phyloP scores from a whole-genome alignment of 2,113 vertebrate genomes.

The Aegithalos caudatus region DNA sequence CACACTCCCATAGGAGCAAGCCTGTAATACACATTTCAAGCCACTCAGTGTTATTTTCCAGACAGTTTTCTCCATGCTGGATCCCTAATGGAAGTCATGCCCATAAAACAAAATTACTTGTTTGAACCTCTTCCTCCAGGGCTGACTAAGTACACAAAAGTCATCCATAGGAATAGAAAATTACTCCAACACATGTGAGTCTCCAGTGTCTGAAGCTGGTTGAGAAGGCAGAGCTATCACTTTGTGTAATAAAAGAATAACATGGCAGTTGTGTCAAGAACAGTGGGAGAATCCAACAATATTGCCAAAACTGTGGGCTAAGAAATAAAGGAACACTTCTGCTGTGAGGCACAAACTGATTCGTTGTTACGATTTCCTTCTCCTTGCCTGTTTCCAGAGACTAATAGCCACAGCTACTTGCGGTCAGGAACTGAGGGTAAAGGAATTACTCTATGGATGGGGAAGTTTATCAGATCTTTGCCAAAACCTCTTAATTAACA shows the following conservation, averaged over 20 bases:
- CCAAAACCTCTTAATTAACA: neutral
- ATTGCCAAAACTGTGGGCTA: neutral
- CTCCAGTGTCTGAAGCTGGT: neutral
- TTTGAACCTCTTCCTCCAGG: conserved; percentile 25
- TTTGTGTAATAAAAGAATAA: neutral
- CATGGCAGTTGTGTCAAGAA: neutral
- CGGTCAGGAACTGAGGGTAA: neutral
- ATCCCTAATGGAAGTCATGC: conserved; percentile 39
- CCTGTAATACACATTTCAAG: conserved; percentile 39
- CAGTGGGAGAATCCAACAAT: neutral
- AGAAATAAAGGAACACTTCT: neutral
- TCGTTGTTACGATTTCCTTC: neutral
- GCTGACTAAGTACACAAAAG: neutral
- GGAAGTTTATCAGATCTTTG: neutral
- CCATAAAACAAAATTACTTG: conserved; percentile 50
- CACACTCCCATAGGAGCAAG: neutral
- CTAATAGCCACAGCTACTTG: neutral
- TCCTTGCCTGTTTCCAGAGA: neutral
- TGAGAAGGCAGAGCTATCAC: neutral
- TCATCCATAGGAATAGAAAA: neutral
- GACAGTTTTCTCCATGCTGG: conserved; percentile 46
- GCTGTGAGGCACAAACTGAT: neutral
- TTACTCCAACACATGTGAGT: neutral
- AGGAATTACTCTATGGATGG: neutral
- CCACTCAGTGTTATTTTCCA: conserved; percentile 35